Evolutionary conservation across 30 jellyfish, hydroid and myxozoan species (phyloP), one percentile per base, ranked within the genome.

Genomic region (Pelagia noctiluca): DNA sequence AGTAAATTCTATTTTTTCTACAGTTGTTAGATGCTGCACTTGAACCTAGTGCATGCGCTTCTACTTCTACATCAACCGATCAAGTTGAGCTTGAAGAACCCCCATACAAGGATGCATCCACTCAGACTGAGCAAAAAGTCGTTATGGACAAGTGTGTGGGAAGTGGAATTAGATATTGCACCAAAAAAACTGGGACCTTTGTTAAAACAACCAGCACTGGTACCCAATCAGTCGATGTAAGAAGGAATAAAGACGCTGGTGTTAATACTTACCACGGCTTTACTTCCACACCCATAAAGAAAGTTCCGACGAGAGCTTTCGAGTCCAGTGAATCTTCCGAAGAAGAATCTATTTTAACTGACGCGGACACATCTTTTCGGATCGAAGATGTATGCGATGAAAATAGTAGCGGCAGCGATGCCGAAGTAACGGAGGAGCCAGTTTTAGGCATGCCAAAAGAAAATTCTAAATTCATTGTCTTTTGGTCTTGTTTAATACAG

Each of bases 21-120:
- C 54, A 70, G 82, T 33, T 70, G 37, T 42, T 70, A 46, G 54
- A 70, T 70, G 82, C 68, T 75, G 75, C 72, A 75, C 16, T n/a
- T 75, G 63, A 36, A 21, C 35, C 32, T 22, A 1, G 38, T 12
- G n/a, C n/a, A 69, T 8, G 19, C 61, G 33, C 48, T 30, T 30
- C 33, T 16, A 69, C 26, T 25, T 28, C 3, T 26, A 69, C n/a
- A 11, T 32, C 32, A 69, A 11, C 50, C 26, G 63, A 24, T 34
- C 28, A 31, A 11, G 12, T 2, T 65, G 50, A 8, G 54, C 38
- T 65, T 35, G 78, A 48, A 18, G 86, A 48, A 50, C 71, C 86
- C 29, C 25, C 32, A n/a, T 49, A 34, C 37, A 75, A 75, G 54
- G 31, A 2, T 34, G 25, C 71, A 19, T 75, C 75, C 75, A 75